Evolutionary conservation across 2,888 invertebrate genomes (phyloP), one percentile per base, ranked within the genome.

Genomic region (Cataglyphis rosenhaueri): DNA sequence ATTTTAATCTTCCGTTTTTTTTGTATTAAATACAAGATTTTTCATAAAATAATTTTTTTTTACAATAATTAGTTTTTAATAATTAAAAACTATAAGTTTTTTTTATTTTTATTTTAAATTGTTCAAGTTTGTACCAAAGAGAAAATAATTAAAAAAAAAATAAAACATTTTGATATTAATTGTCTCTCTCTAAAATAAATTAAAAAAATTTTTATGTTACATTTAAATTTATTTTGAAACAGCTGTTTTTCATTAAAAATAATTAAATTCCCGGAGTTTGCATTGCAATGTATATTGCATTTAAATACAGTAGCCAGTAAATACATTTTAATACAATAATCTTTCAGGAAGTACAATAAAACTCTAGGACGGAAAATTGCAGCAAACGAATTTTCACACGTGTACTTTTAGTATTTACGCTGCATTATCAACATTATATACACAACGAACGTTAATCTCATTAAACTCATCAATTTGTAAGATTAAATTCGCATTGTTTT

Each of bases 341-440:
- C 18, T n/a, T 15, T 12, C 1, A n/a, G 1, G 35, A 38, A 35
- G 64, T 38, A 10, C 10, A 44, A 62, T 48, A 12, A 25, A 3
- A 64, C 4, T 10, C 9, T 15, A 29, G 15, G 3, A 21, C 3
- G 35, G 21, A 52, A 75, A 64, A 64, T 64, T 44, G 0, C 10
- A 21, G 15, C 10, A 6, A 52, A 35, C 4, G 0, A 32, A 32
- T 64, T 75, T 52, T 48, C 44, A 32, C 21, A 5, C 32, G 3
- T 5, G 10, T 18, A 48, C 65, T 25, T 0, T 25, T 38, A 18
- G 4, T 15, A 65, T 5, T 10, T 10, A 35, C 38, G 38, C 18
- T 62, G 64, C 12, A 65, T 75, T 75, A 75, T 65, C 38, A 55
- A 73, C 18, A 29, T 44, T 32, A 12, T 15, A 21, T 15, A 21